These are phyloP conservation scores for Unio delphinus DNA, from an alignment of 2,888 invertebrate genomes.

Conservation along the genomic window DNA sequence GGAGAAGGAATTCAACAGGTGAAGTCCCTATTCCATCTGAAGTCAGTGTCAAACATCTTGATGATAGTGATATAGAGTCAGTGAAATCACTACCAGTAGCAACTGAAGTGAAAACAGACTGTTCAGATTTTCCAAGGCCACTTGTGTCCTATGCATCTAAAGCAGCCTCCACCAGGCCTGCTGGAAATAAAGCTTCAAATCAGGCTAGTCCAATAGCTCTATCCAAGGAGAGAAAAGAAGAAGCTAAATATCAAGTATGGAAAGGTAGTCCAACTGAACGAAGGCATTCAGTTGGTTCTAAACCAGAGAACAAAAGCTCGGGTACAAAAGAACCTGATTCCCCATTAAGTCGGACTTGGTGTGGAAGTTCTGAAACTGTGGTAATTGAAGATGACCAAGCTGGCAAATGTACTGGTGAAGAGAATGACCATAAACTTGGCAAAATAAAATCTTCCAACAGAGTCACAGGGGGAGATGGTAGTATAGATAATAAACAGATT, in stretches of 20 bases:
- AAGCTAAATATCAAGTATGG: slow-evolving; percentile 40
- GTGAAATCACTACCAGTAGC: slow-evolving; percentile 64
- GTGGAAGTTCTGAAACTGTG: slow-evolving; percentile 7
- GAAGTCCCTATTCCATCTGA: slow-evolving; percentile 49
- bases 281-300: slow-evolving; percentile 63
- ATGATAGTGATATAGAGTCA: slow-evolving; percentile 65
- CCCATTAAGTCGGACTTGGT: no score
- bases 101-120: slow-evolving; percentile 25
- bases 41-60: slow-evolving; percentile 39
- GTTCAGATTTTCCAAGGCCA: slow-evolving; percentile 38
- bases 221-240: slow-evolving; percentile 12
- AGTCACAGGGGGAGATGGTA: no score
- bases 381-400: slow-evolving; percentile 22
- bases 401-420: slow-evolving; percentile 19
- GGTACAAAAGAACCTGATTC: slow-evolving; percentile 14
- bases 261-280: slow-evolving; percentile 59
- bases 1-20: slow-evolving; percentile 57
- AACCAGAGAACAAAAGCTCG: slow-evolving; percentile 48
- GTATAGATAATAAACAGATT: no score
- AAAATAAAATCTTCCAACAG: no score
- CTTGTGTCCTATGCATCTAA: slow-evolving; percentile 62
- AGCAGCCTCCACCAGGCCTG: slow-evolving; percentile 52
- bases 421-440: slow-evolving; percentile 12
- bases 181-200: slow-evolving; percentile 11
- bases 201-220: slow-evolving; percentile 19